These are phyloP conservation scores for Panurus biarmicus DNA, from an alignment of 2,113 vertebrate species.

Conservation along the genomic window DNA sequence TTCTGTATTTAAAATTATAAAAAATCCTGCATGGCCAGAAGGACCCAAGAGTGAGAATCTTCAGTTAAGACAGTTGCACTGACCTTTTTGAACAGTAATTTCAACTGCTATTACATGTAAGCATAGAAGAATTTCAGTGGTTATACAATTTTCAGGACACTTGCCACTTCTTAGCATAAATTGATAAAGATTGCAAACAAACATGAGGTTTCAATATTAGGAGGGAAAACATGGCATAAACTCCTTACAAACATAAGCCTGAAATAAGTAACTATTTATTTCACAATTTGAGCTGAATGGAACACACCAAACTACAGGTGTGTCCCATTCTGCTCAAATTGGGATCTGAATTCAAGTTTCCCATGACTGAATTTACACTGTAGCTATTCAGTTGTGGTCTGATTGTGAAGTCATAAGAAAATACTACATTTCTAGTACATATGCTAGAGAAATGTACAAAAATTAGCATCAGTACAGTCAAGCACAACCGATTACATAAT, in stretches of 20 bases:
- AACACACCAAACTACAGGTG: not conserved
- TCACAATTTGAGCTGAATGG: no score
- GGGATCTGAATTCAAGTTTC: not conserved
- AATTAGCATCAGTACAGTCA: not conserved
- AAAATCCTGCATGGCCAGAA: not conserved
- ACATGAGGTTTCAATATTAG: not conserved
- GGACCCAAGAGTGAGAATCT: not conserved
- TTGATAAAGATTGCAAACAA: not conserved
- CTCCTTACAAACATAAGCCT: not conserved
- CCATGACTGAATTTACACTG: not conserved
- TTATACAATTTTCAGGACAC: not conserved
- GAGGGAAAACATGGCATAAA: not conserved
- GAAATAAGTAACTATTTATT: not conserved
- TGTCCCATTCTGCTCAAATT: not conserved
- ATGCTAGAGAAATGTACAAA: not conserved
- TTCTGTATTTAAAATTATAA: not conserved
- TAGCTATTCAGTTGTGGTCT: not conserved
- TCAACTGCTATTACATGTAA: not conserved
- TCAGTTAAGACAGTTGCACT: not conserved
- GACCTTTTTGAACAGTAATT: not conserved
- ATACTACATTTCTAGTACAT: not conserved
- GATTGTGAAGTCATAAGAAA: not conserved
- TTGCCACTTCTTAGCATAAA: not conserved
- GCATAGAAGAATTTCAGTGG: not conserved
- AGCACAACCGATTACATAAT: not conserved